Base-by-base conservation (phyloP, 1,140 invertebrate genomes). In the Ditylenchus dipsaci region DNA sequence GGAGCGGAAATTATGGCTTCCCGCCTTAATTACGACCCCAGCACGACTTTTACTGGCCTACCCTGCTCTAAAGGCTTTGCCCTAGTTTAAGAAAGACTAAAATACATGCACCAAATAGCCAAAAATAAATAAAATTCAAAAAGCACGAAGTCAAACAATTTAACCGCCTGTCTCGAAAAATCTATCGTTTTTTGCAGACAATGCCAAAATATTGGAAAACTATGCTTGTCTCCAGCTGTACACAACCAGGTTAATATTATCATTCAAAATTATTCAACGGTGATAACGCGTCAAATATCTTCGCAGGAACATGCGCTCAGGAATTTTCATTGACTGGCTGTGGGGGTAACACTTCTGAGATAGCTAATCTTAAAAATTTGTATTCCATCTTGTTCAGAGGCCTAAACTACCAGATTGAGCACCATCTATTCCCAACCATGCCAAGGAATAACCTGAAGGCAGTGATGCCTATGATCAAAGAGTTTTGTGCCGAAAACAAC, bases 381-480 rank as follows among this genome's bases (percentile, higher is more conserved):
- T 38, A 38, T 38, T 38, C 11, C 11, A 38, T n/a, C 33, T 38
- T 5, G 11, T 38, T 38, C 11, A 38, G 33, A 30, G 82, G 82
- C 30, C 71, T 83, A 9, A 83, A 83, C 73, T 84, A 83, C 58
- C 82, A 83, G 72, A 84, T 83, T 63, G 82, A 83, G 63, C 82
- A 83, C 60, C 82, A 83, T 68, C 69, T 83, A 11, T 83, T 83
- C 68, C 82, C 82, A 21, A 82, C 80, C 5, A 82, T 82, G 80
- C 80, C 80, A 9, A 64, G 80, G 13, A 73, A 82, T 57, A 82
- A 83, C 57, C 63, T 82, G 38, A 68, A 57, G 26, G 78, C 75
- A 23, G 79, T 82, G 9, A 80, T 82, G 79, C 80, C 81, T 21
- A 13, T 82, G 29, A 81, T 82, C 0, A 78, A 80, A 53, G 58